Base-by-base conservation (phyloP, 2,888 invertebrate genomes). In the Matsumyia berberina region DNA sequence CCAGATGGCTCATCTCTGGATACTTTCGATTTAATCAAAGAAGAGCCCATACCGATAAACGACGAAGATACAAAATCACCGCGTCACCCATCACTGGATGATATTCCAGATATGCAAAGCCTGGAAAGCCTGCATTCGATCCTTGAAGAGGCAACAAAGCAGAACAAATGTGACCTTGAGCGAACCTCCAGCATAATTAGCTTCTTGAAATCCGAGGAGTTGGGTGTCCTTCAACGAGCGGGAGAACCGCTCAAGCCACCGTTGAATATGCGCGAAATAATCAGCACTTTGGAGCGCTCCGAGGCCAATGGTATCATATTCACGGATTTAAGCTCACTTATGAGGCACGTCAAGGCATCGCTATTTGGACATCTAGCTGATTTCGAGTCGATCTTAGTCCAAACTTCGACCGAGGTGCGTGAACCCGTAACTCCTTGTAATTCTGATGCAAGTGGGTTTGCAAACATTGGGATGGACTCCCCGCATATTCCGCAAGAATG, bases 1-100 rank as follows among this genome's bases (percentile, higher is more conserved):
- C 77, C 86, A 1, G 31, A 80, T 0, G 31, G 15, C 6, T 76
- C 82, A 17, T 87, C 87, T 0, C 74, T 77, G 12, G 86, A 87
- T 15, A 87, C 80, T 62, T 86, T 86, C 39, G 86, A 87, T 57
- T 81, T 85, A 9, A 17, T 74, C 12, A 74, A 74, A 37, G 82
- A 80, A 8, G 64, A 67, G 58, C 78, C 83, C 15, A 69, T 79
- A 2, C 2, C 70, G 66, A 15, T n/a, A 1, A 39, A 62, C 2
- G 62, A 15, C 0, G 6, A 12, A 8, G n/a, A 1, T 0, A 53
- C 69, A 0, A 58, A 12, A 2, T 62, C 78, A 5, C 62, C 60
- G 0, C 44, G 44, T 19, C 7, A 29, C 1, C 33, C 31, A 4
- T 42, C 31, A 0, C 51, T 15, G 9, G 8, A 0, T 0, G 37